A percentile compares a stretch with the other conserved stretches of the same genome.
Conservation (phyloP, 2,797 vertebrate species). For the Danio jaintianensis region DNA sequence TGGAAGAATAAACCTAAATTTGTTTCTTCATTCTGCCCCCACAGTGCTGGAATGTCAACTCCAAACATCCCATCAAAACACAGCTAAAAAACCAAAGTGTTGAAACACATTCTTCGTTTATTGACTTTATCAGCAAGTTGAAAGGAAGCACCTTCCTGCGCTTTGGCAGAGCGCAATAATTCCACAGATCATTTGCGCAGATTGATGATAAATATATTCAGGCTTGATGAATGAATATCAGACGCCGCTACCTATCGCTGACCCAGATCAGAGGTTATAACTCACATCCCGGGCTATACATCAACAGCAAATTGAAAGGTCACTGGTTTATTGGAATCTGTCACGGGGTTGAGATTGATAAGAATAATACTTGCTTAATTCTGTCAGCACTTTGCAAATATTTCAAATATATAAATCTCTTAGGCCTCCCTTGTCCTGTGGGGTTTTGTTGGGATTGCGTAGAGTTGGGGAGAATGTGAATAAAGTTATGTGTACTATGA, state of each 20-base stretch:
- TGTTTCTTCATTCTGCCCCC: slow-evolving; percentile 33
- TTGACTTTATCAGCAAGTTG: slow-evolving; percentile 40
- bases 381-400: slow-evolving; percentile 67
- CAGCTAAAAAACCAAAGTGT: slow-evolving; percentile 50
- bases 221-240: slow-evolving; percentile 66
- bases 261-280: slow-evolving; percentile 70
- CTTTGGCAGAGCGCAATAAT: slow-evolving; percentile 55
- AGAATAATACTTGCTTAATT: slow-evolving; percentile 72
- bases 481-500: slow-evolving; percentile 19
- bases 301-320: slow-evolving; percentile 68
- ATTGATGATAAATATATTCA: slow-evolving; percentile 69
- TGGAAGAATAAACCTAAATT: slow-evolving; percentile 54
- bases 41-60: slow-evolving; percentile 53
- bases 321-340: slow-evolving; percentile 72
- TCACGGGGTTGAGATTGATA: slow-evolving; percentile 70
- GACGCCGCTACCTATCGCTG: slow-evolving; percentile 62
- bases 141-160: neutral
- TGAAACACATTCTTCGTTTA: slow-evolving; percentile 44
- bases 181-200: slow-evolving; percentile 62
- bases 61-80: slow-evolving; percentile 46
- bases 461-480: slow-evolving; percentile 27
- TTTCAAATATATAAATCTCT: slow-evolving; percentile 64
- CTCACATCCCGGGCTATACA: slow-evolving; percentile 65
- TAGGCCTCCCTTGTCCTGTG: slow-evolving; percentile 24
- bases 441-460: slow-evolving; percentile 23